Evolutionary conservation across 2,113 vertebrate species (phyloP).

Genomic region (Phainopepla nitens): DNA sequence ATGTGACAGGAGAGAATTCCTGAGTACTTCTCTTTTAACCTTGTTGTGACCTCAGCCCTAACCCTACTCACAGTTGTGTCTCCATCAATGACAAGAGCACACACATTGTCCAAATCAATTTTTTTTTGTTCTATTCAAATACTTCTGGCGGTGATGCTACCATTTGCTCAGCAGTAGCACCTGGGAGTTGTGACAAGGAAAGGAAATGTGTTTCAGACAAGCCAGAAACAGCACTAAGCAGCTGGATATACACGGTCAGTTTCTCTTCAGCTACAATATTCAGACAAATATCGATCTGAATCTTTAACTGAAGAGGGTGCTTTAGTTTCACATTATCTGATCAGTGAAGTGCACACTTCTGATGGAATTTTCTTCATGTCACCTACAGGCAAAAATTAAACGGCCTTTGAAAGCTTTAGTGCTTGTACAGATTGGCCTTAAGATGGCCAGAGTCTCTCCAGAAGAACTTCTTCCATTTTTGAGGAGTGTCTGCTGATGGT

Average conservation of each 20-base stretch:
- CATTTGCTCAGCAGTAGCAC: slow-evolving; percentile 59
- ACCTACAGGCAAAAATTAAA: neutral
- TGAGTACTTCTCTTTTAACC: slow-evolving; percentile 59
- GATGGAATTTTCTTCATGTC: neutral
- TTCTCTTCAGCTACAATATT: neutral
- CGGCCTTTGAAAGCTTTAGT: neutral
- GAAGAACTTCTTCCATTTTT: neutral
- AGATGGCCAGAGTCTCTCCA: neutral
- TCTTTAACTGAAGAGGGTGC: neutral
- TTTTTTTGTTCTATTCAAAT: slow-evolving; percentile 61
- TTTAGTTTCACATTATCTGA: neutral
- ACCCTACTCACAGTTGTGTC: slow-evolving; percentile 18
- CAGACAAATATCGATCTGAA: neutral
- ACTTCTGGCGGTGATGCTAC: slow-evolving; percentile 42
- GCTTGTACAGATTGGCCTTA: neutral
- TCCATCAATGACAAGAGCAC: slow-evolving; percentile 33
- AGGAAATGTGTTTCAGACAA: slow-evolving; percentile 46
- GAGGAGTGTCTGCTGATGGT: neutral
- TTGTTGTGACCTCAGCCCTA: slow-evolving; percentile 28
- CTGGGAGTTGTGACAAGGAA: slow-evolving; percentile 59
- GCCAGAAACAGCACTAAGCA: neutral
- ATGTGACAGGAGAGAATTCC: slow-evolving; percentile 51
- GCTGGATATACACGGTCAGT: slow-evolving; percentile 5
- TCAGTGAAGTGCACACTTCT: neutral
- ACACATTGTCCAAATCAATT: slow-evolving; percentile 51